Conservation (phyloP, 2,888 invertebrate species). For the Brachylomia viminalis region DNA sequence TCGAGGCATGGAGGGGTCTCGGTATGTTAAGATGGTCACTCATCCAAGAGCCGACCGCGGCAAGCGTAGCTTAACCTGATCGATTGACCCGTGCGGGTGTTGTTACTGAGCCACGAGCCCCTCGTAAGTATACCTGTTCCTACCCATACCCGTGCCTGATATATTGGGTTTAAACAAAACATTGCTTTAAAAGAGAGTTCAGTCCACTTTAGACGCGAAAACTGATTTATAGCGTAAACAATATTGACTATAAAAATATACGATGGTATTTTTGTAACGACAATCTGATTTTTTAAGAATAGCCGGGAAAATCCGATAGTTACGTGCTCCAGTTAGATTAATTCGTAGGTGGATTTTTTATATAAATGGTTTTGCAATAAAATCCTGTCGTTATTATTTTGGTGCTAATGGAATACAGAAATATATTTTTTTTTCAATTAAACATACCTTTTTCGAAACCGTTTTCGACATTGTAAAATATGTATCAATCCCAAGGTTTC, state of each 20-base stretch:
- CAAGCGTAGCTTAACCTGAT: no score
- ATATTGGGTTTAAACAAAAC: no score
- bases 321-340: conserved; percentile 1
- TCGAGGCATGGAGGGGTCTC: no score
- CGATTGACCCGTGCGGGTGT: no score
- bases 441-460: neutral
- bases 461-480: neutral
- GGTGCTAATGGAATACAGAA: neutral
- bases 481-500: no score
- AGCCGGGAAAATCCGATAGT: neutral
- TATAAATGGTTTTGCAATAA: neutral
- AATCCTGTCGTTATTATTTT: neutral
- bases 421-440: neutral
- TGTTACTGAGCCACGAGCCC: no score
- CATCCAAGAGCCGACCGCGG: no score
- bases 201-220: neutral
- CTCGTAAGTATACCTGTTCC: no score
- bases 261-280: neutral
- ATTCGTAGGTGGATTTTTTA: neutral
- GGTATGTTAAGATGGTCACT: no score
- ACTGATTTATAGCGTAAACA: neutral
- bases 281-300: neutral
- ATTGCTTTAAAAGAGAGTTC: neutral
- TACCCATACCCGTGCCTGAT: no score
- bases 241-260: neutral